Evolutionary conservation across 2,888 invertebrate species (phyloP).

Genomic region (Caradrina clavipalpis): DNA sequence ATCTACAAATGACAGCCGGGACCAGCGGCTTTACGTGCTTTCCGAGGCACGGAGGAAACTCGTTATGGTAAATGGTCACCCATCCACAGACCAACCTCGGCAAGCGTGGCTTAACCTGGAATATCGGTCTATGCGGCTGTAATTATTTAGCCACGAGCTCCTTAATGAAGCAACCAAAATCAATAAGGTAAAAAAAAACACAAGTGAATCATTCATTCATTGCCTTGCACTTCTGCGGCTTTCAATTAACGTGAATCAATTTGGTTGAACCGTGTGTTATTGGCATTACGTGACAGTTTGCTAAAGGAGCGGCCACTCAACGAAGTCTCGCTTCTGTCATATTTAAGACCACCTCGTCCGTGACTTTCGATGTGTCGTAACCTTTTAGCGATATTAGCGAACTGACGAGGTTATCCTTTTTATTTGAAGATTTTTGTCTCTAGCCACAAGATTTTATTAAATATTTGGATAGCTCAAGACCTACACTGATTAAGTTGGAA

Average conservation of each 20-base stretch:
- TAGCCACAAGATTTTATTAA: slow-evolving; percentile 14
- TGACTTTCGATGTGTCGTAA: slow-evolving; percentile 57
- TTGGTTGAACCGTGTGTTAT: background rate
- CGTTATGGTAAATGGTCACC: no score
- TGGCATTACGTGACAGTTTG: slow-evolving; percentile 13
- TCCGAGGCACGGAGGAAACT: no score
- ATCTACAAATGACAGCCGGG: no score
- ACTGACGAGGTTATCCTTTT: slow-evolving; percentile 53
- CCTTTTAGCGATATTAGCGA: slow-evolving; percentile 45
- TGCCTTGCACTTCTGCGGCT: background rate
- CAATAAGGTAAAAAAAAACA: background rate
- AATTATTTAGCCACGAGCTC: no score
- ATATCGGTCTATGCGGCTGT: no score
- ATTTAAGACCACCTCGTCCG: slow-evolving; percentile 37
- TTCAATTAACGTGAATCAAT: slow-evolving; percentile 9
- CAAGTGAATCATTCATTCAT: background rate
- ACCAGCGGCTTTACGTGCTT: no score
- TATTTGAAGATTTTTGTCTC: slow-evolving; percentile 33
- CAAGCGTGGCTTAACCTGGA: no score
- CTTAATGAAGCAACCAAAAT: no score
- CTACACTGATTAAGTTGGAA: slow-evolving; percentile 10
- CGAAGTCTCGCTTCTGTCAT: slow-evolving; percentile 5
- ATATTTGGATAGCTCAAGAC: slow-evolving; percentile 25
- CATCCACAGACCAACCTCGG: no score
- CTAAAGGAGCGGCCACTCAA: slow-evolving; percentile 22